Evolutionary conservation across 2,797 vertebrate genomes (phyloP).

Genomic region (Amblyraja radiata): DNA sequence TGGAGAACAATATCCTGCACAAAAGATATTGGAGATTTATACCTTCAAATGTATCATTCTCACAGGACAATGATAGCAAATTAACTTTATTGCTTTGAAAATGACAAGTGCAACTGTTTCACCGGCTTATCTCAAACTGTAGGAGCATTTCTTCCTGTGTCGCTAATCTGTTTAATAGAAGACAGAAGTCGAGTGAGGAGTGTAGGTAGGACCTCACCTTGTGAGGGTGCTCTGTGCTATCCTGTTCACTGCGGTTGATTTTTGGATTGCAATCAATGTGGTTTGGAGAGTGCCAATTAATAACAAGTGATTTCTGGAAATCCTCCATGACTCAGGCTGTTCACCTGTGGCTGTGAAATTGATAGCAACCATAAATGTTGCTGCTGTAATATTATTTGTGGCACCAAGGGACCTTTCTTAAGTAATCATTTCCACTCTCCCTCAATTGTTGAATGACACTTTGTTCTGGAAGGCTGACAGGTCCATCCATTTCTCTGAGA

Average conservation of each 20-base stretch:
- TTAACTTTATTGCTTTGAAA: neutral
- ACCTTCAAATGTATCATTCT: neutral
- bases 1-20: neutral
- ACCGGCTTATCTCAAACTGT: neutral
- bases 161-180: neutral
- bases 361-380: conserved; percentile 2
- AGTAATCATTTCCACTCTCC: neutral
- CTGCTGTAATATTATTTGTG: conserved; percentile 14
- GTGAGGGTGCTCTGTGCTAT: no score
- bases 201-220: neutral
- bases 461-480: neutral
- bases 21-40: neutral
- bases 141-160: neutral
- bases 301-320: neutral
- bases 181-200: neutral
- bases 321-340: neutral
- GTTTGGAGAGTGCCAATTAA: neutral
- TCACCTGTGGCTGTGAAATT: neutral
- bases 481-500: neutral
- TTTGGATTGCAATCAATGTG: neutral
- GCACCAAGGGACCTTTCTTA: neutral
- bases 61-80: neutral
- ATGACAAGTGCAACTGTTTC: neutral
- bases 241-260: neutral
- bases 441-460: neutral